These are phyloP conservation scores for Sylvia borin DNA, from an alignment of 2,797 vertebrate species.

Conservation along the genomic window DNA sequence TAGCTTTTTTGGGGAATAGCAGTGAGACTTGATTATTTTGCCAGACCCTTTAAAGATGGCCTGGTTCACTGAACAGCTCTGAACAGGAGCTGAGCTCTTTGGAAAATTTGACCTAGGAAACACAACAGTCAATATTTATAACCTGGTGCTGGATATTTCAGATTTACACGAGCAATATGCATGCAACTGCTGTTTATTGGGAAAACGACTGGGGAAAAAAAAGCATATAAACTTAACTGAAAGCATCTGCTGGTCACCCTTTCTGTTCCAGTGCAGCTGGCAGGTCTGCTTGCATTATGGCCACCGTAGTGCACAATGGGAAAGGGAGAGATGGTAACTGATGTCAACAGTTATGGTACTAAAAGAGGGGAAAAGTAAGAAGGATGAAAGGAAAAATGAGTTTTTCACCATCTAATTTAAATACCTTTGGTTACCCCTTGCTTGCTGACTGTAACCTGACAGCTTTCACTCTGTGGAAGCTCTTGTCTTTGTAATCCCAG, in stretches of 20 bases:
- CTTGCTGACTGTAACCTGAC: neutral
- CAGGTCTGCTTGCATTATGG: neutral
- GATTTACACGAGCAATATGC: neutral
- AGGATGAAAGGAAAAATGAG: neutral
- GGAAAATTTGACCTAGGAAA: neutral
- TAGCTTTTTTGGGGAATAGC: neutral
- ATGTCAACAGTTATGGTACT: neutral
- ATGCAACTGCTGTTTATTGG: neutral
- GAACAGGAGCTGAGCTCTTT: neutral
- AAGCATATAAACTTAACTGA: neutral
- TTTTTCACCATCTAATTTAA: neutral
- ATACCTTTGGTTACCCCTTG: neutral
- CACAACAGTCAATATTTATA: fast-evolving
- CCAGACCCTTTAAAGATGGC: neutral
- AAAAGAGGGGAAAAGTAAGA: neutral
- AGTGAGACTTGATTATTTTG: neutral
- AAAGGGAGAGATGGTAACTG: neutral
- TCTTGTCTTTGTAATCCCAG: neutral
- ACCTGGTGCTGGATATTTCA: neutral
- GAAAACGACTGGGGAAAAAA: neutral
- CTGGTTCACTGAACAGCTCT: neutral
- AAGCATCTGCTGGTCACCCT: neutral
- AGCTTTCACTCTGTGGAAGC: neutral
- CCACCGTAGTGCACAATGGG: fast-evolving
- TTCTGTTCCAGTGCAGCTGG: neutral